Conservation (phyloP, 2,888 invertebrate genomes). For the Phorcus lineatus region DNA sequence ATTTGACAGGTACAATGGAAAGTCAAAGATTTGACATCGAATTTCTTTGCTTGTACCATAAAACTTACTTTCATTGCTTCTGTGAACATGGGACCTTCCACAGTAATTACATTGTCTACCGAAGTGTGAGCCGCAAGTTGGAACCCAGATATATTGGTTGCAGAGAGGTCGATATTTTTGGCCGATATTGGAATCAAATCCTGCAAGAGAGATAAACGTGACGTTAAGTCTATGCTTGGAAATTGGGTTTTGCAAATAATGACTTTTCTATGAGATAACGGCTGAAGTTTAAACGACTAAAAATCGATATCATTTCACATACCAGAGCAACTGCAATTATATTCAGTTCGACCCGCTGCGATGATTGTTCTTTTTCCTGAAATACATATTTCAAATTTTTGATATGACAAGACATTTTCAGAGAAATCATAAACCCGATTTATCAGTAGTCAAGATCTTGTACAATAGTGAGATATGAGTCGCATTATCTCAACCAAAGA, state of each 20-base stretch:
- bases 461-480: no score
- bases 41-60: no score
- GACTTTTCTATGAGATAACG: no score
- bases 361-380: background rate
- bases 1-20: no score
- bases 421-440: no score
- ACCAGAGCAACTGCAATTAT: background rate
- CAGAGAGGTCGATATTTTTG: background rate
- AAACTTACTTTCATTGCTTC: background rate
- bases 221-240: no score
- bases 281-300: no score
- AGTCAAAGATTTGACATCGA: no score
- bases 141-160: slow-evolving; percentile 18
- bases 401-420: no score
- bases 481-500: no score
- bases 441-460: no score
- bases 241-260: no score
- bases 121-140: background rate
- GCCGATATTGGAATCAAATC: background rate
- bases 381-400: background rate
- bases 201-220: background rate
- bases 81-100: background rate
- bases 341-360: background rate
- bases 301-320: background rate
- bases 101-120: background rate